phyloP scores from a whole-genome alignment of 2,797 vertebrate species.

The Ctenopoma kingsleyae region DNA sequence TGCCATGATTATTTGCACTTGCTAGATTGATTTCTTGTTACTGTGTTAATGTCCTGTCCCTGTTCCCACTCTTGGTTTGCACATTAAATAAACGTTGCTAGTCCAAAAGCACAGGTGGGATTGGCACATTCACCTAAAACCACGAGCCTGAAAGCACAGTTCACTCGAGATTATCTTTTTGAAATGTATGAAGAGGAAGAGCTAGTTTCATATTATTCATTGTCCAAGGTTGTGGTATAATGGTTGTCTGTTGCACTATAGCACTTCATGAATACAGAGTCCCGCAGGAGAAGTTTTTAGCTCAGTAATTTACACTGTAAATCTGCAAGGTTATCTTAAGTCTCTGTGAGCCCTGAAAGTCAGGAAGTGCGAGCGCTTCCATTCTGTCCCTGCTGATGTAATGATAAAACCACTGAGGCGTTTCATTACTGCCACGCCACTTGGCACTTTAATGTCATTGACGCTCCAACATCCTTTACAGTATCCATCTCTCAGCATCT shows the following conservation, averaged over 20 bases:
- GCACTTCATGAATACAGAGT: conserved; percentile 61
- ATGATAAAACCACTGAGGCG: conserved; percentile 79
- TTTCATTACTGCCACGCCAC: conserved; percentile 76
- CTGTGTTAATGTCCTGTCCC: conserved; percentile 36
- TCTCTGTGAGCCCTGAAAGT: conserved; percentile 71
- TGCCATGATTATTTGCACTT: conserved; percentile 66
- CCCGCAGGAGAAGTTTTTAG: conserved; percentile 55
- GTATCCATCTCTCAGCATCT: conserved; percentile 67
- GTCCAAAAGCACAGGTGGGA: conserved; percentile 37
- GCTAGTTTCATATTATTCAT: conserved; percentile 52
- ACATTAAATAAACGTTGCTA: conserved; percentile 56
- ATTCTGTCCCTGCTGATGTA: conserved; percentile 71
- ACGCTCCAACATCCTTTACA: conserved; percentile 71
- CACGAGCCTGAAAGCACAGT: conserved; percentile 40
- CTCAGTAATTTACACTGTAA: conserved; percentile 67
- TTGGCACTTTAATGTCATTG: conserved; percentile 74
- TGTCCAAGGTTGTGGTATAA: conserved; percentile 61
- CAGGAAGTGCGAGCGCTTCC: conserved; percentile 61
- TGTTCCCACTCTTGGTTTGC: conserved; percentile 47
- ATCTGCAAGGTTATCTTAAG: conserved; percentile 79
- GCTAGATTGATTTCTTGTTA: conserved; percentile 64
- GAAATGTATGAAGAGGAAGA: conserved; percentile 57
- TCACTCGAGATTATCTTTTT: conserved; percentile 56
- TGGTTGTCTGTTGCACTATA: conserved; percentile 53
- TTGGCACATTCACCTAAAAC: conserved; percentile 25